These are phyloP conservation scores for Ageneiosus marmoratus DNA, from an alignment of 2,113 vertebrate genomes.

Conservation along the genomic window DNA sequence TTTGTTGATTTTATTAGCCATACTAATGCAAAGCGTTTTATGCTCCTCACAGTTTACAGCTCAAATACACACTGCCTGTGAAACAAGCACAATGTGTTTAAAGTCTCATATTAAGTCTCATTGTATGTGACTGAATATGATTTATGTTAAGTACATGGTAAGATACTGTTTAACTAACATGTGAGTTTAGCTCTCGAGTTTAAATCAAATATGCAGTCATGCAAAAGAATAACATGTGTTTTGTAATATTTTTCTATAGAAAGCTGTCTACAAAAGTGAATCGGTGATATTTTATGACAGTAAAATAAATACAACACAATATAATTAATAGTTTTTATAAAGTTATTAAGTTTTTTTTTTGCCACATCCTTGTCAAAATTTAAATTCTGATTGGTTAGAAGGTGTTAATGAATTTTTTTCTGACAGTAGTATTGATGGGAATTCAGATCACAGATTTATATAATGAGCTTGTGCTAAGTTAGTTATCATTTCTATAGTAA, in stretches of 20 bases:
- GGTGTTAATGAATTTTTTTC: not conserved
- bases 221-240: not conserved
- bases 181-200: not conserved
- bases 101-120: not conserved
- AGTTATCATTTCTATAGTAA: not conserved
- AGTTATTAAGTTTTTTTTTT: not conserved
- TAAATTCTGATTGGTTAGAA: not conserved
- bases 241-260: not conserved
- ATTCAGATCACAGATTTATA: not conserved
- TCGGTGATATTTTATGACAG: not conserved
- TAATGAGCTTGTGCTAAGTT: not conserved
- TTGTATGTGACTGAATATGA: not conserved
- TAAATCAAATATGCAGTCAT: not conserved
- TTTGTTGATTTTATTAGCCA: not conserved
- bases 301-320: not conserved
- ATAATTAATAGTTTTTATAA: not conserved
- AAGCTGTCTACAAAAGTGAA: not conserved
- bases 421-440: not conserved
- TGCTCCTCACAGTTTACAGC: too few relatives aligned
- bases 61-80: not conserved
- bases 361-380: not conserved
- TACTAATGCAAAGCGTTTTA: not conserved
- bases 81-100: not conserved
- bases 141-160: not conserved
- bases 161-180: not conserved